Evolutionary conservation across 2,113 vertebrate species (phyloP).

Genomic region (Hippocampus barbouri): DNA sequence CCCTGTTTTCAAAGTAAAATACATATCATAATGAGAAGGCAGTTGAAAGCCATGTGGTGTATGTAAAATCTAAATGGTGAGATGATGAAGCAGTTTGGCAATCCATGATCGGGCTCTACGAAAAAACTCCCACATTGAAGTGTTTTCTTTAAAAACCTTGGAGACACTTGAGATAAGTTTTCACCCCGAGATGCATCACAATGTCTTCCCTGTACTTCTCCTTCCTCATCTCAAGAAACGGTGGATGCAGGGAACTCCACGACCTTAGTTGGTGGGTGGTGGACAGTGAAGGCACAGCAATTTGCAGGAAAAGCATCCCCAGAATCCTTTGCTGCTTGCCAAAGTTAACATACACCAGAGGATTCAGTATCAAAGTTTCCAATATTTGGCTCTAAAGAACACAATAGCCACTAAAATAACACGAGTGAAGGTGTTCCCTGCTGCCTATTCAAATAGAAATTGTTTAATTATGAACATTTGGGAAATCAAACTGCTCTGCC

Average conservation of each 20-base stretch:
- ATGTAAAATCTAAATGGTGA: slow-evolving; percentile 2
- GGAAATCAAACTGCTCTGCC: slow-evolving; percentile 84
- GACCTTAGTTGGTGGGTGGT: slow-evolving; percentile 71
- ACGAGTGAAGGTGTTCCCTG: slow-evolving; percentile 83
- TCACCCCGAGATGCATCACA: slow-evolving; percentile 81
- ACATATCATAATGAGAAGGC: slow-evolving; percentile 14
- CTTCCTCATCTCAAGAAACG: slow-evolving; percentile 62
- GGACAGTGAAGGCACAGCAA: slow-evolving; percentile 74
- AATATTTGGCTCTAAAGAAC: slow-evolving; percentile 92
- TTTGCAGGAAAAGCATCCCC: slow-evolving; percentile 82
- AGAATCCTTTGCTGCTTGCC: slow-evolving; percentile 83
- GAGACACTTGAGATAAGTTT: slow-evolving; percentile 88
- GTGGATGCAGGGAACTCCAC: slow-evolving; percentile 74
- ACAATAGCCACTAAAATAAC: slow-evolving; percentile 87
- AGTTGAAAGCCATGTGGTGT: slow-evolving; percentile 25
- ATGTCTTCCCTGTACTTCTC: slow-evolving; percentile 78
- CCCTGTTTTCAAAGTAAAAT: slow-evolving; percentile 14
- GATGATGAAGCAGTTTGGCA: slow-evolving; percentile 45
- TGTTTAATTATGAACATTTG: slow-evolving; percentile 92
- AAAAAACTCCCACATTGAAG: slow-evolving; percentile 72
- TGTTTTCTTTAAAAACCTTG: slow-evolving; percentile 93
- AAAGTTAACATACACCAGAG: slow-evolving; percentile 93
- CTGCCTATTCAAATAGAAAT: slow-evolving; percentile 90
- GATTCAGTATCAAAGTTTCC: slow-evolving; percentile 96
- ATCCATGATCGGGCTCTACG: slow-evolving; percentile 38